Evolutionary conservation across 2,888 invertebrate species (phyloP), one percentile per base, ranked within the genome.

Genomic region (Neoascia interrupta): DNA sequence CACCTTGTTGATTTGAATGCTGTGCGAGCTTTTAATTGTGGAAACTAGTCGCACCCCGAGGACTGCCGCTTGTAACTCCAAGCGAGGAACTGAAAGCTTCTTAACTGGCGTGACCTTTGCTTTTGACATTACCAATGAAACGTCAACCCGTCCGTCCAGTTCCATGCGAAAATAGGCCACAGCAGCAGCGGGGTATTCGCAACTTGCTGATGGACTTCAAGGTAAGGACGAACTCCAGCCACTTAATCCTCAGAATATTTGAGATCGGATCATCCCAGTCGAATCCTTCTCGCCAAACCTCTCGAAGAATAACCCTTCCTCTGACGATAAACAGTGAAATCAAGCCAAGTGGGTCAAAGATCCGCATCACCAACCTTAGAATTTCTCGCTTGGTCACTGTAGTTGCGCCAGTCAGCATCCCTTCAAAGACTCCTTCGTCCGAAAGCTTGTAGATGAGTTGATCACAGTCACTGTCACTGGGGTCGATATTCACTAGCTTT

Each of bases 91-190:
- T n/a, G n/a, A n/a, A n/a, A n/a, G n/a, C 34, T 43, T 21, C 4
- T 63, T 43, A 2, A 63, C 37, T 1, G 31, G 51, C 0, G 51
- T 51, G 2, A 63, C 51, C 11, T 63, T 51, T 1, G 51, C 63
- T 8, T 21, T 51, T 15, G 51, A 51, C 41, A 51, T 36, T 15
- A 41, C 51, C 5, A 34, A 21, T 6, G 51, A 10, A 2, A 61
- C 47, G 34, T 53, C 41, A 2, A 51, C n/a, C 3, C 0, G 21
- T 4, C 8, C 6, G 11, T 11, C 26, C 1, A 18, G 6, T 13
- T 10, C 11, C 15, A 16, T 39, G 15, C 36, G 26, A 5, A n/a
- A n/a, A n/a, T n/a, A n/a, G n/a, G n/a, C n/a, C n/a, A n/a, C n/a
- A n/a, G n/a, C n/a, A n/a, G n/a, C 11, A 5, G 11, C 43, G 28